phyloP scores from a whole-genome alignment of 2,888 invertebrate genomes.

The Parnassius orleans region DNA sequence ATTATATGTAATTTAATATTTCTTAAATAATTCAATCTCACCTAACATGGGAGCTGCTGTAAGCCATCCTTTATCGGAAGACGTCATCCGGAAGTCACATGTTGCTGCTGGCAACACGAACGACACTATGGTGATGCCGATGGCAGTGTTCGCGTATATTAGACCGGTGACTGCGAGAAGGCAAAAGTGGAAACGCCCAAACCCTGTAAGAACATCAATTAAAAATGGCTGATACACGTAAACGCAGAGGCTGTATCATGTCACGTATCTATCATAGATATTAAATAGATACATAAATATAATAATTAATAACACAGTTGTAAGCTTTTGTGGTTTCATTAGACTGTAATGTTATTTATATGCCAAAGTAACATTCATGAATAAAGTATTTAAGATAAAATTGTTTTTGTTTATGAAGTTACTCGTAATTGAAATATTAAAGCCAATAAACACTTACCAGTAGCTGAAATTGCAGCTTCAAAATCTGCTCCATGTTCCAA shows the following conservation, averaged over 20 bases:
- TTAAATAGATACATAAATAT: too few relatives aligned
- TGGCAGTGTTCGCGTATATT: constrained; percentile 91
- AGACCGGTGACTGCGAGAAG: constrained; percentile 88
- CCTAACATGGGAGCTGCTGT: constrained; percentile 89
- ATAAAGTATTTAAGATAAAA: too few relatives aligned
- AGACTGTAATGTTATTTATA: too few relatives aligned
- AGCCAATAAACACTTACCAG: constrained; percentile 72
- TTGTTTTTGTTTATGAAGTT: too few relatives aligned
- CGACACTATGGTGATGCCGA: constrained; percentile 89
- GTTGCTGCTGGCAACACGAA: constrained; percentile 91
- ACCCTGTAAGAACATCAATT: constrained; percentile 76
- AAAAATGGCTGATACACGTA: too few relatives aligned
- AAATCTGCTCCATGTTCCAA: constrained; percentile 87
- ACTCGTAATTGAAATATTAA: too few relatives aligned
- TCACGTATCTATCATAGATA: too few relatives aligned
- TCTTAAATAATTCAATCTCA: constrained; percentile 50
- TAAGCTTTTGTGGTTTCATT: too few relatives aligned
- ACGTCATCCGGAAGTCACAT: constrained; percentile 90
- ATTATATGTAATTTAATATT: too few relatives aligned
- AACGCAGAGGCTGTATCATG: too few relatives aligned
- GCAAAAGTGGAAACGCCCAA: constrained; percentile 90
- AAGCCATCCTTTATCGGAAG: constrained; percentile 88
- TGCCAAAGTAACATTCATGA: too few relatives aligned
- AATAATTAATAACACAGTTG: too few relatives aligned
- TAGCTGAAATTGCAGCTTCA: constrained; percentile 86